phyloP scores from a whole-genome alignment of 2,888 invertebrate genomes.

The Hyposoter didymator region DNA sequence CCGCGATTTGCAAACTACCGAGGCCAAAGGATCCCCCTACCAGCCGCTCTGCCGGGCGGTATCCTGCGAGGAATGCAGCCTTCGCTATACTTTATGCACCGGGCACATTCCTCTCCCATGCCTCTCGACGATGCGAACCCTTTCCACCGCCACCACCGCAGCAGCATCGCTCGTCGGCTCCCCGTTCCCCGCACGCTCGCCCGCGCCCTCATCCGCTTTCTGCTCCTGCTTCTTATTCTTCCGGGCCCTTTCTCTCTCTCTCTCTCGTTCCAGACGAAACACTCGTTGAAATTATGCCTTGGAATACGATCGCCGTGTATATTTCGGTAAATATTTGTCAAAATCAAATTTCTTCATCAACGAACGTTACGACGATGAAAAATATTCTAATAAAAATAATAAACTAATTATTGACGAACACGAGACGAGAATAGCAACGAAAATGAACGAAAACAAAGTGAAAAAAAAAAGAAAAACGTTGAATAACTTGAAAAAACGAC shows the following conservation, averaged over 20 bases:
- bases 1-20: conserved; percentile 81
- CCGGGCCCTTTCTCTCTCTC: conserved; percentile 5
- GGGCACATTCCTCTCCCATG: conserved; percentile 84
- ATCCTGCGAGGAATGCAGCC: conserved; percentile 77
- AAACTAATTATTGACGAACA: no score
- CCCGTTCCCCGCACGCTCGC: neutral
- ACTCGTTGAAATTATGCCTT: neutral
- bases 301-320: no score
- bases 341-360: no score
- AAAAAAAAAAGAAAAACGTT: neutral
- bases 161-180: no score
- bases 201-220: neutral
- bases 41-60: neutral
- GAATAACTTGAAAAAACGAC: neutral
- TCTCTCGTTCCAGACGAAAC: neutral
- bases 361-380: no score
- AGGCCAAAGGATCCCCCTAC: neutral
- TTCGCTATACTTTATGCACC: conserved; percentile 83
- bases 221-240: conserved; percentile 18
- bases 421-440: neutral
- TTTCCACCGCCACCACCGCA: conserved; percentile 68
- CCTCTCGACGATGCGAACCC: conserved; percentile 75
- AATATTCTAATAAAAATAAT: no score
- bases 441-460: neutral
- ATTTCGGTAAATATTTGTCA: no score